Percentiles rank a stretch among this genome's conserved stretches.
Evolutionary conservation across 64 coral and sea anemone species (phyloP).

Genomic region (Porites australiensis): DNA sequence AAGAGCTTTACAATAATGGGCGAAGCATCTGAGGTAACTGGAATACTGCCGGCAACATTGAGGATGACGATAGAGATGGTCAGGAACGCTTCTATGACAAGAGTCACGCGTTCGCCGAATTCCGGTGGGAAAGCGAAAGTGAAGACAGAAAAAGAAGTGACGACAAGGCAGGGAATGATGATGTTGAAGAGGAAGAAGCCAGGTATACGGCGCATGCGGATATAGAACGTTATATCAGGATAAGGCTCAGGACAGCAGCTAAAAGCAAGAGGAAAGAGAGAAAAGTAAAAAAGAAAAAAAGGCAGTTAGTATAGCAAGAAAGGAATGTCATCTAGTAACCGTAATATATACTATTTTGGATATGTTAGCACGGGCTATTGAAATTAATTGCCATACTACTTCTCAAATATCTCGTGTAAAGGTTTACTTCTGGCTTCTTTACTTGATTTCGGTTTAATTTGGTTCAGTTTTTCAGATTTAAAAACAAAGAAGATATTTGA

Average conservation of each 20-base stretch:
- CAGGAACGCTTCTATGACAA: slow-evolving; percentile 92
- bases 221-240: slow-evolving; percentile 87
- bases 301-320: neutral
- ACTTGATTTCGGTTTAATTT: no score
- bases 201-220: slow-evolving; percentile 84
- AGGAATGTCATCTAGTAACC: neutral
- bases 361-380: no score
- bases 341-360: no score
- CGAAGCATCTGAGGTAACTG: slow-evolving; percentile 85
- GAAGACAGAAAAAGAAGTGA: slow-evolving; percentile 71
- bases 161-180: slow-evolving; percentile 87
- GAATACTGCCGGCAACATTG: slow-evolving; percentile 76
- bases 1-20: slow-evolving; percentile 84
- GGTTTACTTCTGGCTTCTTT: no score
- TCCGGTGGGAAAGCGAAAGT: slow-evolving; percentile 90
- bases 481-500: no score
- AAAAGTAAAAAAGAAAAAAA: neutral
- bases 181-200: slow-evolving; percentile 93
- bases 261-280: slow-evolving; percentile 2
- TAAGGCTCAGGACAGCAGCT: slow-evolving; percentile 97
- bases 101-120: slow-evolving; percentile 84
- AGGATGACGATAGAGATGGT: slow-evolving; percentile 89
- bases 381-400: no score
- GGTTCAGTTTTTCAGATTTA: no score
- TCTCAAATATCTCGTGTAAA: no score